A percentile compares a stretch with the other conserved stretches of the same genome.
Evolutionary conservation across 1,140 invertebrate genomes (phyloP).

Genomic region (Chionoecetes opilio): DNA sequence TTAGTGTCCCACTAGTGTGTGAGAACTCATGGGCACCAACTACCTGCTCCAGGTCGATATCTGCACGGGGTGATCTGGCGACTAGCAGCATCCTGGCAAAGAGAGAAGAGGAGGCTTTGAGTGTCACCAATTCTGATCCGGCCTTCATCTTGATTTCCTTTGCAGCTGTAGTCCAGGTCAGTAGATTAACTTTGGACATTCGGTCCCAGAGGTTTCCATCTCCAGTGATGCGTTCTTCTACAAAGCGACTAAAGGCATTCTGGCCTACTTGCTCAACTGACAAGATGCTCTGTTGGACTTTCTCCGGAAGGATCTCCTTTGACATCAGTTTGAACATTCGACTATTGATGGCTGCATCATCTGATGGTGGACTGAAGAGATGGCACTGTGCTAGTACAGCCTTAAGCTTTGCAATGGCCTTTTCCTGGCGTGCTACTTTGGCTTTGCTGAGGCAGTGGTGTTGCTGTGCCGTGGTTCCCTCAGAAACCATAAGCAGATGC

Average conservation of each 20-base stretch:
- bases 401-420: slow-evolving; percentile 45
- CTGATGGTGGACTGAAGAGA: neutral
- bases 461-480: neutral
- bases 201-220: slow-evolving; percentile 14
- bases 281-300: neutral
- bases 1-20: neutral
- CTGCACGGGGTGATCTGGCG: neutral
- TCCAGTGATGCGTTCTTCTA: neutral
- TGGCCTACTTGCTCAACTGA: neutral
- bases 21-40: slow-evolving; percentile 47
- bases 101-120: slow-evolving; percentile 1
- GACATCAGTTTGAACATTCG: slow-evolving; percentile 47
- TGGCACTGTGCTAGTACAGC: neutral
- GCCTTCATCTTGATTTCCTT: slow-evolving; percentile 46
- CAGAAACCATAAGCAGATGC: neutral
- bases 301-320: neutral
- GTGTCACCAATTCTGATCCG: slow-evolving; percentile 32
- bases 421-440: slow-evolving; percentile 36
- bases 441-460: slow-evolving; percentile 55
- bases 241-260: neutral
- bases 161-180: slow-evolving; percentile 40
- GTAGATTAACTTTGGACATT: slow-evolving; percentile 24
- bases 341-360: neutral
- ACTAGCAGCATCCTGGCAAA: slow-evolving; percentile 44
- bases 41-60: slow-evolving; percentile 29